Percentiles rank a stretch among this genome's conserved stretches.
Evolutionary conservation across 2,888 invertebrate species (phyloP).

Genomic region (Aspidiotus rigidus): DNA sequence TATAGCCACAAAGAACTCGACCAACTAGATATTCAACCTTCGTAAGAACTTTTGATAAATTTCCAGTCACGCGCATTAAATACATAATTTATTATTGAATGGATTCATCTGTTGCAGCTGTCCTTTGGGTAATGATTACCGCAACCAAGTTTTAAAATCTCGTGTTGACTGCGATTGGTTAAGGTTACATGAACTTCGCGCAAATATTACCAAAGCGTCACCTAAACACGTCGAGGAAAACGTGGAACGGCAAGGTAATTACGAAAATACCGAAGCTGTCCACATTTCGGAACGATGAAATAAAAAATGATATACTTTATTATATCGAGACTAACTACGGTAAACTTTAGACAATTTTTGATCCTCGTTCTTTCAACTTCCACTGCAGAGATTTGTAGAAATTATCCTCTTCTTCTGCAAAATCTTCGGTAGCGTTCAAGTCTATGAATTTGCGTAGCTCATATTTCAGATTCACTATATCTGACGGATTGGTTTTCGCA

Average conservation of each 20-base stretch:
- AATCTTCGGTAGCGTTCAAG: conserved; percentile 49
- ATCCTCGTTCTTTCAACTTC: background rate
- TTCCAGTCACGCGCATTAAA: background rate
- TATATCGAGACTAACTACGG: background rate
- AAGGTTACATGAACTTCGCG: background rate
- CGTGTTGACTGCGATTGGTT: conserved; percentile 22
- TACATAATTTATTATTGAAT: background rate
- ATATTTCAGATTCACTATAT: conserved; percentile 52
- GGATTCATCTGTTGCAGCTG: background rate
- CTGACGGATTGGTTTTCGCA: conserved; percentile 49
- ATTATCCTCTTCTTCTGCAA: conserved; percentile 10
- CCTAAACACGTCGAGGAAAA: background rate
- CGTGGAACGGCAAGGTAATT: background rate
- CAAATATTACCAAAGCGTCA: background rate
- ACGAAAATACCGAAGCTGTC: background rate
- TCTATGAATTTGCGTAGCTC: conserved; percentile 58
- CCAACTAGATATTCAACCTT: conserved; percentile 51
- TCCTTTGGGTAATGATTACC: conserved; percentile 21
- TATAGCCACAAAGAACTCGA: conserved; percentile 49
- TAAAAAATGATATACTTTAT: too few species aligned
- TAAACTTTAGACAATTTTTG: background rate
- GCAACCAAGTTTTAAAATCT: conserved; percentile 3
- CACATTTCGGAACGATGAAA: too few species aligned
- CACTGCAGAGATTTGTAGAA: background rate
- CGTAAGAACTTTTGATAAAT: conserved; percentile 40